Evolutionary conservation across 2,113 vertebrate genomes (phyloP), one percentile per base, ranked within the genome.

Genomic region (Canis aureus): DNA sequence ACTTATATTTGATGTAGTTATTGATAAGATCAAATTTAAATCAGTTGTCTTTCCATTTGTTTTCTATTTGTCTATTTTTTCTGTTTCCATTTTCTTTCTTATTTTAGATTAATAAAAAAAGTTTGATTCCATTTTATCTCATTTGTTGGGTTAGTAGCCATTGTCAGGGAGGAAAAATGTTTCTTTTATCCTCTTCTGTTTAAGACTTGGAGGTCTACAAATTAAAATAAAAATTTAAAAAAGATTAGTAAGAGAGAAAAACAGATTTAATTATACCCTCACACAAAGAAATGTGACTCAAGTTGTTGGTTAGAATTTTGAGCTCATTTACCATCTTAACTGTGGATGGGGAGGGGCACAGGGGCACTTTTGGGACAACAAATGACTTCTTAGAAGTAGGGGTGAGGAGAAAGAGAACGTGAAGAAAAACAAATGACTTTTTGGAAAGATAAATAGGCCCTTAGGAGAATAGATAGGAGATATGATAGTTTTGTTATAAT

Each of bases 281-380:
- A 55, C 76, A 93, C 53, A 83, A 49, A 89, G n/a, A 87, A 78
- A 91, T 83, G 49, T 93, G 60, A 96, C 29, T 71, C 27, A 91
- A 64, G 8, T 19, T 88, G 32, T 19, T n/a, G 55, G 17, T 96
- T 92, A 92, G 29, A 96, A 93, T 87, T 86, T 82, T n/a, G 53
- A n/a, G 82, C 29, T 79, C 32, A 32, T 57, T 49, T 55, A 38
- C n/a, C 6, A 27, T 32, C n/a, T 92, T 92, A 51, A 73, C 76
- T 96, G 23, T 60, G 10, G 6, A 69, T 27, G 59, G 13, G 25
- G 13, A 81, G 29, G 29, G 25, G 43, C 12, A 73, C 6, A 87
- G 59, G 20, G 69, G 22, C 16, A 78, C 27, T 76, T 88, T 16
- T 78, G 23, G 7, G 8, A 93, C 55, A 76, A 69, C 19, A 91